Evolutionary conservation across 2,888 invertebrate species (phyloP).

Genomic region (Drosophila engyochracea): DNA sequence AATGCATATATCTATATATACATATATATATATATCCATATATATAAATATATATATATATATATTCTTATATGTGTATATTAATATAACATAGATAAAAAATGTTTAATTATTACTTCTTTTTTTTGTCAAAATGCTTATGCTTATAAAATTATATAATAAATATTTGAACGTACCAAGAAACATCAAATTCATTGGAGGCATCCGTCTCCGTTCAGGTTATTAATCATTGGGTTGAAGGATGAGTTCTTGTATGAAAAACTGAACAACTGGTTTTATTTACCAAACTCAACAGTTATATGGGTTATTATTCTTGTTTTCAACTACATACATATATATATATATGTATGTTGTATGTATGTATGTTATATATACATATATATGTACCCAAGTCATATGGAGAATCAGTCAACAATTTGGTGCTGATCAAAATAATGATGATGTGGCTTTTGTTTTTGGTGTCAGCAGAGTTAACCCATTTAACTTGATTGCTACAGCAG

Average conservation of each 20-base stretch:
- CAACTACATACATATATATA: neutral
- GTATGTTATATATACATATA: neutral
- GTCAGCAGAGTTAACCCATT: slow-evolving; percentile 2
- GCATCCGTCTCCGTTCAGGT: neutral
- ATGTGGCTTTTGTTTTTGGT: neutral
- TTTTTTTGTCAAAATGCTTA: slow-evolving; percentile 63
- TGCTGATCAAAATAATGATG: slow-evolving; percentile 6
- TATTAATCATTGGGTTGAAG: neutral
- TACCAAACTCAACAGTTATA: neutral
- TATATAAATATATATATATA: slow-evolving; percentile 17
- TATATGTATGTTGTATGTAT: no score
- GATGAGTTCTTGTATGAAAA: neutral
- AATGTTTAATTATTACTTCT: slow-evolving; percentile 49
- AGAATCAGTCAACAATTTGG: neutral
- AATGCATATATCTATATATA: slow-evolving; percentile 28
- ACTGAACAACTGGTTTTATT: neutral
- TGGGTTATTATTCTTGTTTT: neutral
- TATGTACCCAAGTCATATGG: neutral
- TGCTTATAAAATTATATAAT: slow-evolving; percentile 70
- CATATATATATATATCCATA: neutral
- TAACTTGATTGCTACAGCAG: slow-evolving; percentile 5
- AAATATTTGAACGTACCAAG: slow-evolving; percentile 77
- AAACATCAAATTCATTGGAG: slow-evolving; percentile 35
- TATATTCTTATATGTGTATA: slow-evolving; percentile 30
- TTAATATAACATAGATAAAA: slow-evolving; percentile 23